phyloP scores from a whole-genome alignment of 2,888 invertebrate species.

The Agrotis ipsilon region DNA sequence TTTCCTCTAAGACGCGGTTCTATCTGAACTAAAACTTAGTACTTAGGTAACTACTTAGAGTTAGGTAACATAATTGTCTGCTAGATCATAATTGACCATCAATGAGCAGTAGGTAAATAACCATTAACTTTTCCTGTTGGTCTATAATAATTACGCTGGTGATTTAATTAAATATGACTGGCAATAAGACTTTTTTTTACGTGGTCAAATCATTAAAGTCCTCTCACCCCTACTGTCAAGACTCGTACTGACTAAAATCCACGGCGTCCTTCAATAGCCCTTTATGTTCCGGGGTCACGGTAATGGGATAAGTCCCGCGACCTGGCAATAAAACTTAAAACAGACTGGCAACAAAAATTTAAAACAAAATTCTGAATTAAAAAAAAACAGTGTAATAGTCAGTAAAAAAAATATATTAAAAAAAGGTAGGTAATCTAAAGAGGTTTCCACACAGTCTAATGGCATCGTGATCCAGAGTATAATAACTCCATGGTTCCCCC shows the following conservation, averaged over 20 bases:
- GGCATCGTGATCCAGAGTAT: slow-evolving; percentile 34
- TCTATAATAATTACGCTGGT: background rate
- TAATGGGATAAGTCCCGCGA: no score
- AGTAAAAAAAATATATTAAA: slow-evolving; percentile 31
- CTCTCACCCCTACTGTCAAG: no score
- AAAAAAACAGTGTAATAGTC: slow-evolving; percentile 15
- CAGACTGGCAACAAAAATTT: no score
- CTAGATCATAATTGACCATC: background rate
- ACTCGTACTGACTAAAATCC: no score
- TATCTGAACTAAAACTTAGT: background rate
- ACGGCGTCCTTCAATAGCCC: no score
- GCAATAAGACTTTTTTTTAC: no score
- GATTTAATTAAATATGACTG: background rate
- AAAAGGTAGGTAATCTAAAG: slow-evolving; percentile 22
- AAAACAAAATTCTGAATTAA: background rate
- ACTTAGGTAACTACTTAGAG: no score
- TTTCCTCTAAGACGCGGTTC: background rate
- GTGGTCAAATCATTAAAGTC: no score
- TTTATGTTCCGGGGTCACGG: no score
- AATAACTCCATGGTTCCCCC: slow-evolving; percentile 49
- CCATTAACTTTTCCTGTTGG: background rate
- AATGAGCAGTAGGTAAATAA: no score
- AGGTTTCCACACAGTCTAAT: slow-evolving; percentile 15
- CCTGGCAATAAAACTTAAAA: no score
- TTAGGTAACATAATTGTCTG: background rate